These are phyloP conservation scores for Leptocoma aspasia DNA, from an alignment of 2,113 vertebrate genomes.

Conservation along the genomic window DNA sequence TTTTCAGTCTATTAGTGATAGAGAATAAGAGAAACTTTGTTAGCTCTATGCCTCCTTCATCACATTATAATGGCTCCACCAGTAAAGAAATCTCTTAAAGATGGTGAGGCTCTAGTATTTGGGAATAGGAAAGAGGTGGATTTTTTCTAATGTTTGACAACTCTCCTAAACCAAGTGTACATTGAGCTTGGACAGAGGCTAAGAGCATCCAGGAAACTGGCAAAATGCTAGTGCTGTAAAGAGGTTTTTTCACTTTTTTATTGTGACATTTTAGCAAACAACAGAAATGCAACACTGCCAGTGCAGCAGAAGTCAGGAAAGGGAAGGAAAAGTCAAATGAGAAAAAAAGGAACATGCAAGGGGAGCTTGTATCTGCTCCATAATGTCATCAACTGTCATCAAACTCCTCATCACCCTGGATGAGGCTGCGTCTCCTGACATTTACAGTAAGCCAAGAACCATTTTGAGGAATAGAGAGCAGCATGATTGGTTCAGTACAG, in stretches of 20 bases:
- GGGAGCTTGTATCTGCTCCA: neutral
- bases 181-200: neutral
- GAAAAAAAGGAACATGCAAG: neutral
- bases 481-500: fast-evolving
- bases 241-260: neutral
- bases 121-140: fast-evolving
- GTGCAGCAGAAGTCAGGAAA: neutral
- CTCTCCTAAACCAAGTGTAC: neutral
- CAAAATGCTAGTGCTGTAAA: neutral
- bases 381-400: neutral
- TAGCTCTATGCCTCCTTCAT: neutral
- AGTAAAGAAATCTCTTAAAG: neutral
- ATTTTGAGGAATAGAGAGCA: neutral
- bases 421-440: neutral
- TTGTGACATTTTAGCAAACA: neutral
- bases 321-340: neutral
- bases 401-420: neutral
- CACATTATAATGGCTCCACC: neutral
- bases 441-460: neutral
- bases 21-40: neutral
- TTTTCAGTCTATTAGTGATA: neutral
- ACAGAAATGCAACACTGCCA: neutral
- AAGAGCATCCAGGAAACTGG: neutral
- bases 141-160: neutral
- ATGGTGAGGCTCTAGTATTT: neutral